Conservation (phyloP, 2,113 vertebrate genomes). For the Gyps fulvus region DNA sequence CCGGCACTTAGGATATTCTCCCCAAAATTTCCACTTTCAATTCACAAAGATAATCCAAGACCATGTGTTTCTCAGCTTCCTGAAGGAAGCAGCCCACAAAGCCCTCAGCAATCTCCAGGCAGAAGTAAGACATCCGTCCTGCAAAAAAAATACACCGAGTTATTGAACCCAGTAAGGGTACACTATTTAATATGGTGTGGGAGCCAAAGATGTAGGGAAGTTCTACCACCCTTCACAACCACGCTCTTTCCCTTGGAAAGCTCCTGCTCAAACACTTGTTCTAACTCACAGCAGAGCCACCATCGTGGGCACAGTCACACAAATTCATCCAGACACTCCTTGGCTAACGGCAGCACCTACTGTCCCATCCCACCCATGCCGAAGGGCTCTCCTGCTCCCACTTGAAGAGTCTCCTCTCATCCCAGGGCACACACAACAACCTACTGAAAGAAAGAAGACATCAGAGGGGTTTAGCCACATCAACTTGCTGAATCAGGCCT, state of each 20-base stretch:
- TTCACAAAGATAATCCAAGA: neutral
- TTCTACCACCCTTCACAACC: neutral
- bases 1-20: neutral
- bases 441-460: neutral
- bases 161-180: neutral
- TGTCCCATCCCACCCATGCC: accelerated
- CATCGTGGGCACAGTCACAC: neutral
- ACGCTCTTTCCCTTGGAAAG: neutral
- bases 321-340: neutral
- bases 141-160: neutral
- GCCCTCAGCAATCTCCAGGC: neutral
- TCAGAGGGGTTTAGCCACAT: neutral
- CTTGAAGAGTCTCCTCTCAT: neutral
- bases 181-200: neutral
- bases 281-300: neutral
- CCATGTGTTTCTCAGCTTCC: neutral
- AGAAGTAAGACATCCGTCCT: neutral
- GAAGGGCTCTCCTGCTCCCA: neutral
- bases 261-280: neutral
- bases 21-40: neutral
- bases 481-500: neutral
- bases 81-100: neutral
- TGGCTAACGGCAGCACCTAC: neutral
- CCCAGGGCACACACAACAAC: neutral
- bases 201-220: neutral